Evolutionary conservation across 2,113 vertebrate genomes (phyloP), one percentile per base, ranked within the genome.

Genomic region (Caranx ignobilis): DNA sequence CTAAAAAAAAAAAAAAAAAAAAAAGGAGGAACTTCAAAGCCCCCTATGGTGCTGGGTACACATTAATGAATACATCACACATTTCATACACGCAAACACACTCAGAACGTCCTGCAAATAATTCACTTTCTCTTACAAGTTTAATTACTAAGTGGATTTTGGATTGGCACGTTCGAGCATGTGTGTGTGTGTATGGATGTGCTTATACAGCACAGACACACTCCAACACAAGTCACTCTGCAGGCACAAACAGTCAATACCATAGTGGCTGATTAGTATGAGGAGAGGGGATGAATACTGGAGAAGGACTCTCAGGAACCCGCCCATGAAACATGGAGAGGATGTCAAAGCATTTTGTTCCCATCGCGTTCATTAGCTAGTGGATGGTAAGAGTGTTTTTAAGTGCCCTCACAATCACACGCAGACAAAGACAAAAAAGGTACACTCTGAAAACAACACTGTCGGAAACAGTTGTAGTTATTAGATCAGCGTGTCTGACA

Each of bases 401-500:
- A 50, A 54, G 70, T 79, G 54, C 39, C 26, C 52, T 47, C 62
- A 75, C 76, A 75, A 69, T 69, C 66, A 75, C 70, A 55, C 80
- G 75, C 69, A 77, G 34, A 71, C 71, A 31, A 52, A 65, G 21
- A 50, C 34, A 84, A 41, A 77, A 48, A 60, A 71, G 45, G 67
- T 74, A 37, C 91, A 89, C 89, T 86, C 71, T 75, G 87, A 79
- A 81, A 93, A 85, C 93, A 94, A 93, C 68, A 76, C 76, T 66
- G 66, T 72, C 89, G 89, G 68, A 74, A 90, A 91, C 88, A 91
- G 88, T 90, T 69, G 93, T 87, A 93, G 88, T 95, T 96, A 87
- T 95, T 96, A 91, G 84, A 92, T 88, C 86, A 63, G 64, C 69
- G 31, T 95, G 94, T 93, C 92, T 93, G 94, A 94, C 95, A 95